phyloP scores from a whole-genome alignment of 2,113 vertebrate species.

The Pangasianodon hypophthalmus region DNA sequence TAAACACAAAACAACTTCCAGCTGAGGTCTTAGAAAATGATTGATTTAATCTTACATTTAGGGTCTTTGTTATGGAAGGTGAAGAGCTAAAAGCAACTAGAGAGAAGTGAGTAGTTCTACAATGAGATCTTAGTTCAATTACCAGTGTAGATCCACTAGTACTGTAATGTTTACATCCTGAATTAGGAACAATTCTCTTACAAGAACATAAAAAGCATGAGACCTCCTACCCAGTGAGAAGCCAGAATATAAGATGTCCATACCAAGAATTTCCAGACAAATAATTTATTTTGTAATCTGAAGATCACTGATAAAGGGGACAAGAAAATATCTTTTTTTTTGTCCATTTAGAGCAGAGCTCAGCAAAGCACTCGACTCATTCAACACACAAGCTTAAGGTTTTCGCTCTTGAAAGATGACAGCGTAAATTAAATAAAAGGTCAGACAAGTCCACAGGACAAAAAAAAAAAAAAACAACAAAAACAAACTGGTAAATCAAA shows the following conservation, averaged over 20 bases:
- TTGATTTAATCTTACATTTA: neutral
- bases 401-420: slow-evolving; percentile 39
- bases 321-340: slow-evolving; percentile 22
- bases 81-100: neutral
- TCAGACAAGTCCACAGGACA: slow-evolving; percentile 33
- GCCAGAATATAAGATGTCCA: neutral
- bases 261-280: slow-evolving; percentile 54
- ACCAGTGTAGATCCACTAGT: neutral
- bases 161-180: neutral
- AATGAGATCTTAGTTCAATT: neutral
- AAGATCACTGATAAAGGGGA: slow-evolving; percentile 53
- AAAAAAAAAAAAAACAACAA: slow-evolving; percentile 36
- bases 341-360: slow-evolving; percentile 37
- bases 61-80: neutral
- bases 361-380: slow-evolving; percentile 30
- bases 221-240: neutral
- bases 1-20: neutral
- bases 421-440: slow-evolving; percentile 51
- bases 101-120: neutral
- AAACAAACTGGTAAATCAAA: slow-evolving; percentile 41
- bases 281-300: slow-evolving; percentile 69
- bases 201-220: neutral
- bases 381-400: slow-evolving; percentile 30
- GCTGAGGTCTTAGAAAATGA: neutral
- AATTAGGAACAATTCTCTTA: neutral